Percentiles rank a stretch among this genome's conserved stretches.
phyloP scores from a whole-genome alignment of 2,888 invertebrate genomes.

The Timema cristinae region DNA sequence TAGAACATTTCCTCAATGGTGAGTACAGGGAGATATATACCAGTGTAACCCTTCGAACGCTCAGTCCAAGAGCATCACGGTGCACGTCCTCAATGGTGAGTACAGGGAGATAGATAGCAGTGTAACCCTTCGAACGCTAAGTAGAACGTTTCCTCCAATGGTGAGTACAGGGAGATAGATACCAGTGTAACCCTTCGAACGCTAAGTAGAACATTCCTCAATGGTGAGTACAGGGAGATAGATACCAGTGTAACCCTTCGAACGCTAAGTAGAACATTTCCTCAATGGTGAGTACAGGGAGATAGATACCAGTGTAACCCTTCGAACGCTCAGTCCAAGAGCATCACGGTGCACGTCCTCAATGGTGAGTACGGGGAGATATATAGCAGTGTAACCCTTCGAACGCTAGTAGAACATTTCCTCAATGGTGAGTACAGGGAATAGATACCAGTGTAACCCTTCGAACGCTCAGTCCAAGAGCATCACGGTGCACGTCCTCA shows the following conservation, averaged over 20 bases:
- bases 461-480: slow-evolving; percentile 89
- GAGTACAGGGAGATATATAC: slow-evolving; percentile 62
- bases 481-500: slow-evolving; percentile 87
- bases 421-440: too few species aligned
- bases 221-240: too few species aligned
- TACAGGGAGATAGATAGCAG: slow-evolving; percentile 59
- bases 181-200: slow-evolving; percentile 93
- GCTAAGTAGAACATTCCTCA: too few species aligned
- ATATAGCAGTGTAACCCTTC: too few species aligned
- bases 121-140: slow-evolving; percentile 93
- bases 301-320: slow-evolving; percentile 95
- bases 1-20: slow-evolving; percentile 90
- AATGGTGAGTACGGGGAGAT: slow-evolving; percentile 71
- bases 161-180: slow-evolving; percentile 67
- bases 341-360: slow-evolving; percentile 87
- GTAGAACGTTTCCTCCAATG: slow-evolving; percentile 88
- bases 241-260: too few species aligned
- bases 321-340: slow-evolving; percentile 87
- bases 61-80: slow-evolving; percentile 82
- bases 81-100: slow-evolving; percentile 86
- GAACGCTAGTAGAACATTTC: too few species aligned
- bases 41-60: slow-evolving; percentile 94
- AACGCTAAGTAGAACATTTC: too few species aligned
- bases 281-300: too few species aligned
- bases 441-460: slow-evolving; percentile 93